A percentile compares a stretch with the other conserved stretches of the same genome.
These are phyloP conservation scores for Euwallacea similis DNA, from an alignment of 1,140 invertebrate species.

Conservation along the genomic window DNA sequence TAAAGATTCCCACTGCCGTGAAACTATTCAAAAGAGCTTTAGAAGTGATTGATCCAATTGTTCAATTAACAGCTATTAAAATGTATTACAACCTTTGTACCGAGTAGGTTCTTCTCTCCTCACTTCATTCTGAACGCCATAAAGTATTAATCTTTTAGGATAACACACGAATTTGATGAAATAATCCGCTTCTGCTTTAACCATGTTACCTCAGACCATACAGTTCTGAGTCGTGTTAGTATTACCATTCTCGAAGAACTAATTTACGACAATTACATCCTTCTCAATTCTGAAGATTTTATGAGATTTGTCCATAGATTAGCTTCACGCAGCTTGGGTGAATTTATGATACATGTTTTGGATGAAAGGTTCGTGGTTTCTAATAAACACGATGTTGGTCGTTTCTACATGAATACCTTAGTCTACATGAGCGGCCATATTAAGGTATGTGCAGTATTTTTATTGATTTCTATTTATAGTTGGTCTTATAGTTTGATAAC, in stretches of 20 bases:
- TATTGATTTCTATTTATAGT: background rate
- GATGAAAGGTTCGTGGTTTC: conserved; percentile 36
- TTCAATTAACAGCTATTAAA: conserved; percentile 36
- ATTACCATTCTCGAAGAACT: conserved; percentile 37
- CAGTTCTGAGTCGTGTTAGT: conserved; percentile 33
- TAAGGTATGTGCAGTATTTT: conserved; percentile 27
- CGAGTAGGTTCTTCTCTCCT: conserved; percentile 27
- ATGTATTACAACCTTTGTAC: conserved; percentile 32
- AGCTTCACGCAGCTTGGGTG: conserved; percentile 30
- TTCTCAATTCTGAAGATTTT: conserved; percentile 34
- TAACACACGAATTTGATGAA: conserved; percentile 39
- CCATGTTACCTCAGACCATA: conserved; percentile 30
- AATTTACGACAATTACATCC: conserved; percentile 35
- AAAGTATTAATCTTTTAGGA: conserved; percentile 32
- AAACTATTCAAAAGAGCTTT: conserved; percentile 34
- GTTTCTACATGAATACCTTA: conserved; percentile 38
- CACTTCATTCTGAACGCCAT: background rate
- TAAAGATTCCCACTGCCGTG: conserved; percentile 28
- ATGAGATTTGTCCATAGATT: conserved; percentile 37
- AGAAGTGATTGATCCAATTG: conserved; percentile 14
- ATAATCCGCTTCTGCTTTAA: conserved; percentile 36
- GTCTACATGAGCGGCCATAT: conserved; percentile 37
- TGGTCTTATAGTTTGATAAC: conserved; percentile 32
- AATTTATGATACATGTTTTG: conserved; percentile 36
- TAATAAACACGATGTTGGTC: conserved; percentile 38